A percentile compares a stretch with the other conserved stretches of the same genome.
Evolutionary conservation across 2,888 invertebrate species (phyloP).

Genomic region (Pyrrhia umbra): DNA sequence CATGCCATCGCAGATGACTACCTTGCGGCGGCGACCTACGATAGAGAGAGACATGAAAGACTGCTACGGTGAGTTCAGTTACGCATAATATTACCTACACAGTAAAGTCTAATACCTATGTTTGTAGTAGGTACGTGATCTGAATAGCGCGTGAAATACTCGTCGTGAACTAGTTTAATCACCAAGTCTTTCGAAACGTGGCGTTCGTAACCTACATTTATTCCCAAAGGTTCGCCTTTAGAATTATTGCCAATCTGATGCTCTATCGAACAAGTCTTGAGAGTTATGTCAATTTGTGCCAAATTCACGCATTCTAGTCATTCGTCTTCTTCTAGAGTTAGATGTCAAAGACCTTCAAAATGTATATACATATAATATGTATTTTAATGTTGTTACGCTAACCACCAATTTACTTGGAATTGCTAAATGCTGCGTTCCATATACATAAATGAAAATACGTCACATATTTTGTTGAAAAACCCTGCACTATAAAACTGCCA

Average conservation of each 20-base stretch:
- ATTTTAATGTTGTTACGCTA: neutral
- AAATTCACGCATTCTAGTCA: too few species aligned
- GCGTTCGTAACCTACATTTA: too few species aligned
- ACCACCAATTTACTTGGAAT: slow-evolving; percentile 2
- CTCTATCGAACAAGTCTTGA: too few species aligned
- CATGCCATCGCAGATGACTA: slow-evolving; percentile 88
- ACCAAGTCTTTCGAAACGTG: neutral
- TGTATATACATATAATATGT: neutral
- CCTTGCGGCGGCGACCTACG: slow-evolving; percentile 89
- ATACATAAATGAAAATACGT: slow-evolving; percentile 1
- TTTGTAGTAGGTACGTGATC: neutral
- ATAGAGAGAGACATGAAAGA: slow-evolving; percentile 92
- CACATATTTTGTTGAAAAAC: slow-evolving; percentile 13
- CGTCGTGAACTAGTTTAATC: neutral
- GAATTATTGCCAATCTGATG: too few species aligned
- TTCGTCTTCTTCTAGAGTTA: neutral
- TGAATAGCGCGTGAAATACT: neutral
- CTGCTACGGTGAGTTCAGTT: slow-evolving; percentile 91
- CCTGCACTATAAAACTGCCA: slow-evolving; percentile 9
- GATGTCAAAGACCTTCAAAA: slow-evolving; percentile 4
- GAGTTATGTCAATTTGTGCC: too few species aligned
- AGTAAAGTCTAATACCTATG: neutral
- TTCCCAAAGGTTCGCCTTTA: too few species aligned
- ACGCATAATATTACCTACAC: neutral
- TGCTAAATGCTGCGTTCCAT: slow-evolving; percentile 5